Evolutionary conservation across 2,888 invertebrate species (phyloP), one percentile per base, ranked within the genome.

Genomic region (Hanleya hanleyi): DNA sequence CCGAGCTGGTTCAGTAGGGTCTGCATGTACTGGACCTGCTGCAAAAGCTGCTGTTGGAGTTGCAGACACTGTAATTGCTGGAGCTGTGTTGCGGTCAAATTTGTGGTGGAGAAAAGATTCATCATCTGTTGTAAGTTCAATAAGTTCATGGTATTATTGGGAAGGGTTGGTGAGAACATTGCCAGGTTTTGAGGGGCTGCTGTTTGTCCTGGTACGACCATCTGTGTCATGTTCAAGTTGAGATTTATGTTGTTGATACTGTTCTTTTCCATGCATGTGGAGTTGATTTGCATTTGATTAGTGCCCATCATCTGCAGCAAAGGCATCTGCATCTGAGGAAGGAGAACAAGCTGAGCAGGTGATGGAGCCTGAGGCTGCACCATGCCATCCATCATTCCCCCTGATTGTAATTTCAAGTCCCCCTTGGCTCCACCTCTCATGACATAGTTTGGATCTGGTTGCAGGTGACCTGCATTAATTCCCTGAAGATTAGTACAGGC

Each of bases 21-120:
- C 61, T 67, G 84, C 84, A 86, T 84, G 9, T 83, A 84, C 50
- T 86, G 86, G 7, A 87, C 78, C 64, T 86, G 85, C 71, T 86
- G 87, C 29, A 84, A 79, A 69, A 86, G 83, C 33, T 85, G 81
- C 22, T 83, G 75, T 49, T 86, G 76, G 51, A 84, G 83, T 61
- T 86, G 86, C 67, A 83, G 83, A 18, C 83, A 74, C 79, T 86
- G 85, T 12, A 84, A 74, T 6, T 83, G 83, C 66, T 85, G 86
- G 35, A 84, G 70, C 75, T 85, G 85, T 77, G 83, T 81, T 6
- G 84, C 81, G 66, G 82, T 84, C 57, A 84, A 73, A 75, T 83
- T 81, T 68, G 76, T 82, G 15, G 76, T 77, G 18, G 76, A 71
- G n/a, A 69, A 38, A 50, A 73, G 76, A 70, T 81, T 81, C 74